A percentile compares a stretch with the other conserved stretches of the same genome.
These are phyloP conservation scores for Eupsilia transversa DNA, from an alignment of 2,888 invertebrate species.

Conservation along the genomic window DNA sequence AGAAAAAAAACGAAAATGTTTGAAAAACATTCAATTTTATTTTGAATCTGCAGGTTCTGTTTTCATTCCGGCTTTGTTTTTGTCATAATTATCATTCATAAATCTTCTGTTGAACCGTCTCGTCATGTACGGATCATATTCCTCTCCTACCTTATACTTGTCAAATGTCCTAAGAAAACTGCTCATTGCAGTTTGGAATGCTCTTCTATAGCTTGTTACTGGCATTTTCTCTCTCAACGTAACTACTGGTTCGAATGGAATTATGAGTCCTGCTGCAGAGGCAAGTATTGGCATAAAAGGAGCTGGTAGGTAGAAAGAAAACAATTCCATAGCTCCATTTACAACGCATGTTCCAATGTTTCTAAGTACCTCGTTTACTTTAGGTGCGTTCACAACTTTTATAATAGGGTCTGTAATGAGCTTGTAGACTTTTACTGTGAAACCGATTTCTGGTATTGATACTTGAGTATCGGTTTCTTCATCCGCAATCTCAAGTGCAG, in stretches of 20 bases:
- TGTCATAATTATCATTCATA: slow-evolving; percentile 67
- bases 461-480: slow-evolving; percentile 17
- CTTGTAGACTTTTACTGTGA: slow-evolving; percentile 68
- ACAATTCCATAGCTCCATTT: slow-evolving; percentile 84
- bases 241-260: slow-evolving; percentile 86
- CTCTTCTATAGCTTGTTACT: slow-evolving; percentile 84
- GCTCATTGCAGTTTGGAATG: slow-evolving; percentile 81
- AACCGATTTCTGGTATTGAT: slow-evolving; percentile 30
- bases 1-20: slow-evolving; percentile 11
- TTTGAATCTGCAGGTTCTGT: slow-evolving; percentile 10
- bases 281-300: slow-evolving; percentile 85
- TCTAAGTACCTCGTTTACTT: slow-evolving; percentile 78
- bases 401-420: slow-evolving; percentile 72
- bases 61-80: slow-evolving; percentile 20
- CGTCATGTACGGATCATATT: slow-evolving; percentile 85
- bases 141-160: slow-evolving; percentile 77
- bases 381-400: slow-evolving; percentile 74
- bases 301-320: slow-evolving; percentile 83
- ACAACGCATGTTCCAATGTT: slow-evolving; percentile 85
- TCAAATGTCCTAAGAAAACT: slow-evolving; percentile 84
- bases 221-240: slow-evolving; percentile 83
- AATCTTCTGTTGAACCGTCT: slow-evolving; percentile 83
- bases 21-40: slow-evolving; percentile 21
- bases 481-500: slow-evolving; percentile 10
- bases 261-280: slow-evolving; percentile 83